Evolutionary conservation across 1,140 invertebrate genomes (phyloP).

Genomic region (Ooceraea biroi): DNA sequence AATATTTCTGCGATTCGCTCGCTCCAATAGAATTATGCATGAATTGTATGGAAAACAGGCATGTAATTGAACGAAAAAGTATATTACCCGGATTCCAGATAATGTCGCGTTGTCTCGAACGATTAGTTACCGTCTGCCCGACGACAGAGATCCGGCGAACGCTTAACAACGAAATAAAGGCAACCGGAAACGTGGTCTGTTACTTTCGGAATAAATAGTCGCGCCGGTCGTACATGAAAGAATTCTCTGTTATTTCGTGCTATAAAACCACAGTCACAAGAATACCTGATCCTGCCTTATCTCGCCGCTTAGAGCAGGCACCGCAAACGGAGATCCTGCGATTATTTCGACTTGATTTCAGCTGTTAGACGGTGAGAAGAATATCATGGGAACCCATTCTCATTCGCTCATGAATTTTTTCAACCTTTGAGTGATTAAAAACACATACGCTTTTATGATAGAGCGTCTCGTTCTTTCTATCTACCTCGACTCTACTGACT

Average conservation of each 20-base stretch:
- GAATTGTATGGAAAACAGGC: no score
- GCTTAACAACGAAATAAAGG: slow-evolving; percentile 59
- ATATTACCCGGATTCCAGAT: neutral
- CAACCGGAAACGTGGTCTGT: slow-evolving; percentile 78
- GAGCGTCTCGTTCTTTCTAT: neutral
- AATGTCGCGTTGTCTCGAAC: slow-evolving; percentile 28
- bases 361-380: no score
- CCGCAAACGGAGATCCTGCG: no score
- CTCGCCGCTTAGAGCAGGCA: neutral
- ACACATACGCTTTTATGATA: no score
- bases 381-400: no score
- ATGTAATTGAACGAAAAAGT: slow-evolving; percentile 5
- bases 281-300: slow-evolving; percentile 15
- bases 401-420: no score
- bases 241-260: slow-evolving; percentile 59
- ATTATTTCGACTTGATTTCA: no score
- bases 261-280: slow-evolving; percentile 11
- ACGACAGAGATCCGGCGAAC: slow-evolving; percentile 17
- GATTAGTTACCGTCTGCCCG: slow-evolving; percentile 38
- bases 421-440: no score
- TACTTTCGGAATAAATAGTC: slow-evolving; percentile 78
- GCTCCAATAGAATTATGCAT: neutral
- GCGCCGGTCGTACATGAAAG: slow-evolving; percentile 53
- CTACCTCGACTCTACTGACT: neutral
- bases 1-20: neutral